A percentile compares a stretch with the other conserved stretches of the same genome.
Evolutionary conservation across 2,113 vertebrate genomes (phyloP).

Genomic region (Ginglymostoma cirratum): DNA sequence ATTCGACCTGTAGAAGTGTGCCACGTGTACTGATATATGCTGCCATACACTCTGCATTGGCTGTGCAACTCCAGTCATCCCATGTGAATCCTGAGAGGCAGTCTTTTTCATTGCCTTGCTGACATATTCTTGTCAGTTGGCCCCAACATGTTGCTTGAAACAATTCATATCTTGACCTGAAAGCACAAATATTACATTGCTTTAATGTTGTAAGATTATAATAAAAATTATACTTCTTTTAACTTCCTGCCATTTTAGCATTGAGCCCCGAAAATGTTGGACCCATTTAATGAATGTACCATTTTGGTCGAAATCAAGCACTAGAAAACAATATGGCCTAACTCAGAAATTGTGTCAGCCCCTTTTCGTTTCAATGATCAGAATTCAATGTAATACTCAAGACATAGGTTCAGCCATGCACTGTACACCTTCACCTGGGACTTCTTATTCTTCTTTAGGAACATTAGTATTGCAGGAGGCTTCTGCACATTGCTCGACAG

Average conservation of each 20-base stretch:
- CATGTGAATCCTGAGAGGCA: conserved; percentile 58
- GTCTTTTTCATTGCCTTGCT: conserved; percentile 45
- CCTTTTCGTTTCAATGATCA: not conserved
- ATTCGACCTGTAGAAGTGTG: conserved; percentile 62
- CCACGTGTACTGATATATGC: conserved; percentile 70
- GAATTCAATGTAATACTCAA: not conserved
- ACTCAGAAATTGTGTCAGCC: not conserved
- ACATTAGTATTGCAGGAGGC: not conserved
- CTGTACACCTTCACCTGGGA: not conserved
- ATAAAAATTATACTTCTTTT: not conserved
- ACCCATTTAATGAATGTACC: not conserved
- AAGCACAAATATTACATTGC: not conserved
- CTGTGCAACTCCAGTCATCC: conserved; percentile 57
- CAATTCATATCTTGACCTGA: conserved; percentile 57
- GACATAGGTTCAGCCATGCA: not conserved
- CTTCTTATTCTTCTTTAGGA: not conserved
- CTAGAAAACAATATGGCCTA: not conserved
- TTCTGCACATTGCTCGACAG: not conserved
- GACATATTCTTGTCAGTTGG: conserved; percentile 49
- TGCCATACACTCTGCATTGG: conserved; percentile 62
- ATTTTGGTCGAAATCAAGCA: not conserved
- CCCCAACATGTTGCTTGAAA: conserved; percentile 72
- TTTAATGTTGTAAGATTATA: not conserved
- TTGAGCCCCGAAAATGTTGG: not conserved
- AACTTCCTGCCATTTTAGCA: not conserved